Conservation (phyloP, 2,888 invertebrate genomes). For the Hydrotaea cyrtoneurina region DNA sequence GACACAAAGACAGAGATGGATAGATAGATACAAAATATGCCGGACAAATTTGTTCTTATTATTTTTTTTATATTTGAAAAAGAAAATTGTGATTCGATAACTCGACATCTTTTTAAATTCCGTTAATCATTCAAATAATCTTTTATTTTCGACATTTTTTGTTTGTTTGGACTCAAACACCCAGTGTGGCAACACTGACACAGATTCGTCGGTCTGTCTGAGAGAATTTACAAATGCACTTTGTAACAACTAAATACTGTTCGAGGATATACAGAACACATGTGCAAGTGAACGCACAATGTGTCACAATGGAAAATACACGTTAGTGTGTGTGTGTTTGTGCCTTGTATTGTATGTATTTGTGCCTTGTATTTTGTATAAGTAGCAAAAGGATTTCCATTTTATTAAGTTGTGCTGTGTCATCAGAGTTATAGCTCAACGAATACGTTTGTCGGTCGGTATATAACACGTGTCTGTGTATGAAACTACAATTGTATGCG, state of each 20-base stretch:
- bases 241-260: conserved; percentile 34
- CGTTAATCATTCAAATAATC: no score
- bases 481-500: background rate
- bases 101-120: no score
- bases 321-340: background rate
- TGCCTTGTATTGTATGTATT: background rate
- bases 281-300: background rate
- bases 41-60: no score
- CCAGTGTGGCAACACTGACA: no score
- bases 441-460: background rate
- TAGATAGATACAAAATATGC: no score
- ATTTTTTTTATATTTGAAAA: no score
- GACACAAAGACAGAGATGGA: no score
- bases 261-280: conserved; percentile 1
- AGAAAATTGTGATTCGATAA: no score
- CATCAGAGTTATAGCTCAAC: conserved; percentile 38
- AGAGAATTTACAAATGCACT: conserved; percentile 23
- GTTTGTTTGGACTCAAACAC: no score
- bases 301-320: background rate
- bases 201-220: no score
- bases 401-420: conserved; percentile 47
- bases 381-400: conserved; percentile 2
- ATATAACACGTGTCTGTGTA: no score
- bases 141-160: no score
- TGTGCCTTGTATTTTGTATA: background rate